Percentiles rank a stretch among this genome's conserved stretches.
Evolutionary conservation across 2,888 invertebrate genomes (phyloP).

Genomic region (Nemotelus pantherinus): DNA sequence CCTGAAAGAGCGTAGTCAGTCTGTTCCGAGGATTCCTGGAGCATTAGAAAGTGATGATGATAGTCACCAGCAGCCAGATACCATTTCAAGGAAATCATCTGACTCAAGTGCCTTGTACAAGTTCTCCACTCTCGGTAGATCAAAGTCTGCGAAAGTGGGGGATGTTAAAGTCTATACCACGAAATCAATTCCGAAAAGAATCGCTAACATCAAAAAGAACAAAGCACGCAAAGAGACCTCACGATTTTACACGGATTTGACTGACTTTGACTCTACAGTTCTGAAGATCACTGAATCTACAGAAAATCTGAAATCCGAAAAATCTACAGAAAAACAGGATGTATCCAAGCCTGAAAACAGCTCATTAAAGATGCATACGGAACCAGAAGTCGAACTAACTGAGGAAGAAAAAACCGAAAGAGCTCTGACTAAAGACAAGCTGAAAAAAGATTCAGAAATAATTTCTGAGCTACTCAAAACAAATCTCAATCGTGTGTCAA

Average conservation of each 20-base stretch:
- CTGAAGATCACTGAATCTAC: slow-evolving; percentile 74
- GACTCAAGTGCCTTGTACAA: slow-evolving; percentile 55
- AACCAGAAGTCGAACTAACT: background rate
- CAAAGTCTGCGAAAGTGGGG: slow-evolving; percentile 61
- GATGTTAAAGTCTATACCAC: slow-evolving; percentile 73
- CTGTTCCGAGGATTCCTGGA: slow-evolving; percentile 61
- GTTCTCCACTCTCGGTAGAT: slow-evolving; percentile 47
- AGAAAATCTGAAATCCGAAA: slow-evolving; percentile 65
- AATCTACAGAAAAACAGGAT: slow-evolving; percentile 57
- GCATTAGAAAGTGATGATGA: slow-evolving; percentile 51
- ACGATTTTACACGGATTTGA: slow-evolving; percentile 76
- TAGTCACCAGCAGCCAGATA: background rate
- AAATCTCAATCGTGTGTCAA: slow-evolving; percentile 81
- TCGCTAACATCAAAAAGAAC: slow-evolving; percentile 75
- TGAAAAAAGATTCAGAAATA: slow-evolving; percentile 69
- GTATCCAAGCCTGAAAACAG: slow-evolving; percentile 42
- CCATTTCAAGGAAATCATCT: slow-evolving; percentile 55
- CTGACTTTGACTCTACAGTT: slow-evolving; percentile 67
- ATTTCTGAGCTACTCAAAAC: slow-evolving; percentile 85
- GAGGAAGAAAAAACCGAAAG: slow-evolving; percentile 38
- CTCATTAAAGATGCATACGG: background rate
- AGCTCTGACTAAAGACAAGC: slow-evolving; percentile 60
- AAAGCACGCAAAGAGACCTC: slow-evolving; percentile 72
- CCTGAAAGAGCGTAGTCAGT: slow-evolving; percentile 63
- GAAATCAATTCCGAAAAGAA: slow-evolving; percentile 77